Evolutionary conservation across 2,888 invertebrate species (phyloP).

Genomic region (Bembecia ichneumoniformis): DNA sequence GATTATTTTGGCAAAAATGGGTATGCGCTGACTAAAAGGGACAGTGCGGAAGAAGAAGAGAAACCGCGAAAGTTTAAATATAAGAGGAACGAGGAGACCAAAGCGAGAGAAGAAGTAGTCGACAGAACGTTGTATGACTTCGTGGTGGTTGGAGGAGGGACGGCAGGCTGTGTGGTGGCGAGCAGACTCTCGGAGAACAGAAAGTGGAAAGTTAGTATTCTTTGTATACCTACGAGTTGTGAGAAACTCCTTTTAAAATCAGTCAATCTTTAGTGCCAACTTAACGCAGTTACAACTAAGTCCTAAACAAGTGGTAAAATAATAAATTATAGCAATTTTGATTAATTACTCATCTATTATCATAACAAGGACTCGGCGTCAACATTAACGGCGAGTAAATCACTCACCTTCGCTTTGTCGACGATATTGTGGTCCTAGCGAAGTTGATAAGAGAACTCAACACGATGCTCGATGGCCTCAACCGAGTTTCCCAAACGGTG

Average conservation of each 20-base stretch:
- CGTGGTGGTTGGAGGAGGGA: slow-evolving; percentile 55
- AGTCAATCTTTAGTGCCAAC: neutral
- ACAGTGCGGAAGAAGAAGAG: slow-evolving; percentile 6
- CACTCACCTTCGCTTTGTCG: too few relatives aligned
- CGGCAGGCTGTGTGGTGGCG: slow-evolving; percentile 58
- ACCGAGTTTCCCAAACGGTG: too few relatives aligned
- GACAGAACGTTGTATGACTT: slow-evolving; percentile 41
- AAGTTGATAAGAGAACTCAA: too few relatives aligned
- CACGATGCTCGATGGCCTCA: too few relatives aligned
- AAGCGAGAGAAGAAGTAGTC: slow-evolving; percentile 10
- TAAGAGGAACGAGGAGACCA: slow-evolving; percentile 2
- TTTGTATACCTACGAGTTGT: neutral
- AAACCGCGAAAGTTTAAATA: slow-evolving; percentile 7
- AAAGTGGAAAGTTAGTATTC: slow-evolving; percentile 51
- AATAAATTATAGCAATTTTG: neutral
- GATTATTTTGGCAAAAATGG: slow-evolving; percentile 43
- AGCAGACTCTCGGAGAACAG: slow-evolving; percentile 57
- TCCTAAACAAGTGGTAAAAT: neutral
- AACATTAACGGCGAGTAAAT: too few relatives aligned
- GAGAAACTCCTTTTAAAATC: neutral
- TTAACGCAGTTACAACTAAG: neutral
- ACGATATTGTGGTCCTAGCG: too few relatives aligned
- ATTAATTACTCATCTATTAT: too few relatives aligned
- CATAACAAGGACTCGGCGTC: too few relatives aligned
- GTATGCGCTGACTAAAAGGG: slow-evolving; percentile 8